phyloP scores from a whole-genome alignment of 2,888 invertebrate genomes.

The Eudemis profundana region DNA sequence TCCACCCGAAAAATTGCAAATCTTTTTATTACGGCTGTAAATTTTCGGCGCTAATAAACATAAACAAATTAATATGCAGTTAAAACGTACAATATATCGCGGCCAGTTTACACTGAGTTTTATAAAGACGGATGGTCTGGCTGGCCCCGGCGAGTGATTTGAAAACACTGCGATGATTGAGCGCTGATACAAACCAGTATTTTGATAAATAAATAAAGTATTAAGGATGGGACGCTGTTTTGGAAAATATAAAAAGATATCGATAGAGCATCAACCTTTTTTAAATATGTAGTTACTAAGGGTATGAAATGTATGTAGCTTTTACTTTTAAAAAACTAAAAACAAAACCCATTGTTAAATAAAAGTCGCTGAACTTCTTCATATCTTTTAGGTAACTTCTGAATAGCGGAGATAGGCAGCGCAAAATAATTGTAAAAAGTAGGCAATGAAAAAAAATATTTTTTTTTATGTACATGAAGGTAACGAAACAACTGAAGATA shows the following conservation, averaged over 20 bases:
- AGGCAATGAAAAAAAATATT: too few relatives aligned
- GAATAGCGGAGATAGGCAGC: too few relatives aligned
- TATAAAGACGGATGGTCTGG: slow-evolving; percentile 81
- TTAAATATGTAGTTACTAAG: too few relatives aligned
- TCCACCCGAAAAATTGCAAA: slow-evolving; percentile 45
- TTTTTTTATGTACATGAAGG: too few relatives aligned
- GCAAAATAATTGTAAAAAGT: too few relatives aligned
- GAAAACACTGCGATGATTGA: slow-evolving; percentile 80
- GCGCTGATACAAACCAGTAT: slow-evolving; percentile 79
- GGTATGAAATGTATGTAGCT: background rate
- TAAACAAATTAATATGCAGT: slow-evolving; percentile 78
- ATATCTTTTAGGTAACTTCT: too few relatives aligned
- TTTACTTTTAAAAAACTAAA: too few relatives aligned
- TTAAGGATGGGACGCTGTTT: slow-evolving; percentile 55
- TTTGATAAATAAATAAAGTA: slow-evolving; percentile 77
- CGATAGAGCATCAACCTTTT: slow-evolving; percentile 35
- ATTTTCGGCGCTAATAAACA: slow-evolving; percentile 65
- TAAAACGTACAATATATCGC: slow-evolving; percentile 75
- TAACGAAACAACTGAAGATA: too few relatives aligned
- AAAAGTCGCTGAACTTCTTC: too few relatives aligned
- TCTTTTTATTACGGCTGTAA: slow-evolving; percentile 72
- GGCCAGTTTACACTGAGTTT: slow-evolving; percentile 72
- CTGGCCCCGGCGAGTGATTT: slow-evolving; percentile 69
- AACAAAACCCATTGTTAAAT: too few relatives aligned
- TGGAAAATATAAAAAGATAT: background rate